Base-by-base conservation (phyloP, 2,113 vertebrate species). In the Spea multiplicata region DNA sequence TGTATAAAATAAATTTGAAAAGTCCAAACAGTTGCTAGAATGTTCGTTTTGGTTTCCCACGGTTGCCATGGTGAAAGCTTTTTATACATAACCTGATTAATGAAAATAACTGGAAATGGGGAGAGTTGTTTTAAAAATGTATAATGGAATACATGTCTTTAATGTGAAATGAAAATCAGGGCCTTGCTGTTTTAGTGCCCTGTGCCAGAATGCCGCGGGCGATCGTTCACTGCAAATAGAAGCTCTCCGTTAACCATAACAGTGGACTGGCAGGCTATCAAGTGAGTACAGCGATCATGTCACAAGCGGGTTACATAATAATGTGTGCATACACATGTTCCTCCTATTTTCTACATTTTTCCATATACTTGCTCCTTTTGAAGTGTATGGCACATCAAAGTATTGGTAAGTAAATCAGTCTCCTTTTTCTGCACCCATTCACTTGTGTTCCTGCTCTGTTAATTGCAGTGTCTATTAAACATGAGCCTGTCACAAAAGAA, bases 251-350 rank as follows among this genome's bases (percentile, higher is more conserved):
- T 97, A n/a, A 99, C 97, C 3, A 91, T 94, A 6, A 98, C 97
- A 0, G 92, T 96, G 70, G 97, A 99, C 90, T 99, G 95, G 96
- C 97, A 99, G 88, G 93, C 93, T 69, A 91, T 99, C 81, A 99
- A 97, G 97, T 96, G 92, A 89, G 93, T 68, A 17, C 3, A n/a
- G 10, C 16, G 65, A 5, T 47, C 12, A 7, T 50, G 5, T 3
- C 0, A 76, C 12, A 55, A 44, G 17, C 46, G 44, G 80, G 55
- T 68, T 49, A 0, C 46, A 61, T 16, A 49, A 17, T 5, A 49
- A 8, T 4, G 61, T 50, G n/a, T 10, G 16, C 48, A 57, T 16
- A 8, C 0, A 13, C 71, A 47, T 57, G 46, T 45, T 55, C 44
- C 30, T 0, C 44, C 3, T 79, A 48, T 30, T 7, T 44, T 55